phyloP scores from a whole-genome alignment of 1,140 invertebrate species.

The Eurytemora carolleeae region DNA sequence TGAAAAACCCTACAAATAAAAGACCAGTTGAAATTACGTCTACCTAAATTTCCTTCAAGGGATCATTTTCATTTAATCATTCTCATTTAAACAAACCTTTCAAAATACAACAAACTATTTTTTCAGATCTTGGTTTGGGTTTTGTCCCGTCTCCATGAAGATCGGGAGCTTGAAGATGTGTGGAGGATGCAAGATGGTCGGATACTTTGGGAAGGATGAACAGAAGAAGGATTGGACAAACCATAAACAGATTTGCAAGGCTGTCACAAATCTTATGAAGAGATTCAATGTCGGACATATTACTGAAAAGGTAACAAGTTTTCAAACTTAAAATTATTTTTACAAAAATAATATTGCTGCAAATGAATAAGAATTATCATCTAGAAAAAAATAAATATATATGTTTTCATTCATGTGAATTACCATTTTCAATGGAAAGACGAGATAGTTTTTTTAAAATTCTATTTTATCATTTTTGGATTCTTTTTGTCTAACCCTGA shows the following conservation, averaged over 20 bases:
- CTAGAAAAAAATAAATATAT: no score
- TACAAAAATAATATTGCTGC: no score
- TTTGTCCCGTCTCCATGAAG: constrained; percentile 7
- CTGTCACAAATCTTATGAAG: neutral
- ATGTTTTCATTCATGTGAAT: no score
- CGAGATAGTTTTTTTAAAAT: neutral
- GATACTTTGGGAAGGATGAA: constrained; percentile 14
- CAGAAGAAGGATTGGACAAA: constrained; percentile 14
- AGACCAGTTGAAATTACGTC: no score
- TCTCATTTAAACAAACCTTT: no score
- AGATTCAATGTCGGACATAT: neutral
- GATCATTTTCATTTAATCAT: no score
- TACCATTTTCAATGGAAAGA: no score
- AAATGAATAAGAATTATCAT: no score
- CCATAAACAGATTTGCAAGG: constrained; percentile 6
- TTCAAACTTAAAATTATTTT: no score
- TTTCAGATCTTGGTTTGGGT: constrained; percentile 10
- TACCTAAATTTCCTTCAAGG: no score
- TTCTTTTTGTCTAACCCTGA: neutral
- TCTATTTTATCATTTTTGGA: neutral
- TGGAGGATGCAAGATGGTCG: constrained; percentile 12
- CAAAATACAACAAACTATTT: no score
- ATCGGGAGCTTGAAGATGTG: constrained; percentile 13
- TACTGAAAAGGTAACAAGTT: neutral
- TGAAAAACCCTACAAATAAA: no score